These are phyloP conservation scores for Poecilobothrus nobilitatus DNA, from an alignment of 2,888 invertebrate species.

Conservation along the genomic window DNA sequence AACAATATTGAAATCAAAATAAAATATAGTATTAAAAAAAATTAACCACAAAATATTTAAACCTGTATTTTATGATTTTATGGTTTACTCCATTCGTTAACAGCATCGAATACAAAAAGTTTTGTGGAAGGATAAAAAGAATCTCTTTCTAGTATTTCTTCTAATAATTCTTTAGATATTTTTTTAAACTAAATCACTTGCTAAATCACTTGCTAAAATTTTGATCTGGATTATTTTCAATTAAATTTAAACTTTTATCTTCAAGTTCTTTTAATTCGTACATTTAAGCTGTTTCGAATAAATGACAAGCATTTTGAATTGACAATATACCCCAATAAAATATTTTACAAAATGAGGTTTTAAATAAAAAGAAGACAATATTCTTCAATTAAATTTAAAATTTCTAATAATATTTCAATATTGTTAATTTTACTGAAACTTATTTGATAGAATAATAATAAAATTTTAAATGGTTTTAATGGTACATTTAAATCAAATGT, in stretches of 20 bases:
- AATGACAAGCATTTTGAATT: conserved; percentile 84
- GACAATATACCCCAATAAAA: conserved; percentile 78
- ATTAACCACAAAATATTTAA: too few species aligned
- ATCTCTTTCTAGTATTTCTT: conserved; percentile 78
- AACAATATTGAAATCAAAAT: too few species aligned
- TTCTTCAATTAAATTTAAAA: conserved; percentile 82
- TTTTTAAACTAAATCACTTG: conserved; percentile 76
- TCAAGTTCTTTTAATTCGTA: conserved; percentile 58
- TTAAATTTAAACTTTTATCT: conserved; percentile 78
- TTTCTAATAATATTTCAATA: conserved; percentile 62
- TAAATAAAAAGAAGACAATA: conserved; percentile 93
- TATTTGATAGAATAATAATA: conserved; percentile 86
- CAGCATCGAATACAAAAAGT: conserved; percentile 87
- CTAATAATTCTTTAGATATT: conserved; percentile 68
- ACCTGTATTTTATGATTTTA: conserved; percentile 48
- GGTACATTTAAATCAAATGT: conserved; percentile 82
- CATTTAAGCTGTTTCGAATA: conserved; percentile 78
- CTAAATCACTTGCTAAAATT: conserved; percentile 74
- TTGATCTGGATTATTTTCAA: conserved; percentile 84
- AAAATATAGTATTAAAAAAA: too few species aligned
- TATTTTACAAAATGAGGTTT: conserved; percentile 86
- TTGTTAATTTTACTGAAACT: conserved; percentile 48
- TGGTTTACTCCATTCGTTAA: conserved; percentile 75
- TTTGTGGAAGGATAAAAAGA: conserved; percentile 90
- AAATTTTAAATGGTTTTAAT: conserved; percentile 71